Evolutionary conservation across 2,797 vertebrate genomes (phyloP).

Genomic region (Psittacula echo): DNA sequence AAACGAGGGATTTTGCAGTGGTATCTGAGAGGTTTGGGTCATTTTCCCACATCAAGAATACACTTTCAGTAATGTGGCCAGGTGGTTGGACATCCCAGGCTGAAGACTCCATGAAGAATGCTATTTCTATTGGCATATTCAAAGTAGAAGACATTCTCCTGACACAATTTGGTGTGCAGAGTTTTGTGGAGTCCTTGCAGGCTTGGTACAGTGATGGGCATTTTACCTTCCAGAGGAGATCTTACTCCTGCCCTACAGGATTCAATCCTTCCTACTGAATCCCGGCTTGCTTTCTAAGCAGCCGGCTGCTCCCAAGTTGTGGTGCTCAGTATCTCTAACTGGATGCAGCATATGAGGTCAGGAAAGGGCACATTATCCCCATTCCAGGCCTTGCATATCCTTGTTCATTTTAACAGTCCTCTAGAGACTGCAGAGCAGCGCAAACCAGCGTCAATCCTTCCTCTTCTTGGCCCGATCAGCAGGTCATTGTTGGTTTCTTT

Average conservation of each 20-base stretch:
- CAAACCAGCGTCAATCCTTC: neutral
- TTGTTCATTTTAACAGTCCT: neutral
- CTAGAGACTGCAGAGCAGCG: neutral
- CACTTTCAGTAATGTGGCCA: neutral
- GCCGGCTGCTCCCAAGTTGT: neutral
- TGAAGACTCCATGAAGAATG: neutral
- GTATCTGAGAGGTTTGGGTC: neutral
- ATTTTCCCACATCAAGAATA: neutral
- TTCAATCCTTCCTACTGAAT: neutral
- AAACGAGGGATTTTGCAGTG: neutral
- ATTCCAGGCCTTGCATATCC: neutral
- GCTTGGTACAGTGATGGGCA: neutral
- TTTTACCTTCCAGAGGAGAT: neutral
- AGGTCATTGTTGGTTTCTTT: constrained; percentile 28
- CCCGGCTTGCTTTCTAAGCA: neutral
- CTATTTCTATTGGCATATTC: neutral
- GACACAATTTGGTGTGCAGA: neutral
- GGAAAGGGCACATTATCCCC: neutral
- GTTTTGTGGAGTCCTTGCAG: neutral
- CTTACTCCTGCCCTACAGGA: neutral
- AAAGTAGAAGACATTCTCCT: neutral
- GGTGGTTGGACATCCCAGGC: neutral
- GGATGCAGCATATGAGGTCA: neutral
- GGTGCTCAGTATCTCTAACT: neutral
- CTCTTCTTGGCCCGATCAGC: neutral